A percentile compares a stretch with the other conserved stretches of the same genome.
These are phyloP conservation scores for Orthosia gothica DNA, from an alignment of 2,888 invertebrate genomes.

Conservation along the genomic window DNA sequence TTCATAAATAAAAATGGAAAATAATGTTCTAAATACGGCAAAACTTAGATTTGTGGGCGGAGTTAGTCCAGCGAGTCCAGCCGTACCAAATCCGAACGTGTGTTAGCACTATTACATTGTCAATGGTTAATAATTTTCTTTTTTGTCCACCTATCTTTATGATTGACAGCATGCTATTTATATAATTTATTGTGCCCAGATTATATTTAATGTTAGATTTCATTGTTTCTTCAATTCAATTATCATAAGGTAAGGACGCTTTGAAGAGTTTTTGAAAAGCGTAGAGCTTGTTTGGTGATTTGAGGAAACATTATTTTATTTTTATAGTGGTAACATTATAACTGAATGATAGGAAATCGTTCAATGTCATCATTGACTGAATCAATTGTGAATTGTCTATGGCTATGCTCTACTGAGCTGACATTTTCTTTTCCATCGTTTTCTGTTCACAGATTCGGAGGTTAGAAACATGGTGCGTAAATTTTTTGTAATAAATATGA, in stretches of 20 bases:
- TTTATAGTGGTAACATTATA: slow-evolving; percentile 23
- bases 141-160: slow-evolving; percentile 30
- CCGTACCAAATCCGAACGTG: too few species aligned
- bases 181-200: neutral
- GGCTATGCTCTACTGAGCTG: slow-evolving; percentile 65
- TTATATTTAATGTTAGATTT: neutral
- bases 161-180: slow-evolving; percentile 17
- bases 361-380: slow-evolving; percentile 71
- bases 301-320: neutral
- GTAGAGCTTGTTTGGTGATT: neutral
- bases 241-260: neutral
- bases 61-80: too few species aligned
- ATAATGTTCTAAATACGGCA: too few species aligned
- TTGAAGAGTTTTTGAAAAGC: neutral
- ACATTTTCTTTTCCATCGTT: slow-evolving; percentile 85
- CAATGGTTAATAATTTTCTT: slow-evolving; percentile 51
- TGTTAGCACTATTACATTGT: slow-evolving; percentile 25
- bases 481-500: slow-evolving; percentile 76
- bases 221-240: neutral
- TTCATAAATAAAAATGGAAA: too few species aligned
- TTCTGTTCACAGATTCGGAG: slow-evolving; percentile 88
- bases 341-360: slow-evolving; percentile 56
- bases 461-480: slow-evolving; percentile 91
- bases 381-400: slow-evolving; percentile 74
- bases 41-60: too few species aligned